phyloP scores from a whole-genome alignment of 2,113 vertebrate species.

The Papio anubis region DNA sequence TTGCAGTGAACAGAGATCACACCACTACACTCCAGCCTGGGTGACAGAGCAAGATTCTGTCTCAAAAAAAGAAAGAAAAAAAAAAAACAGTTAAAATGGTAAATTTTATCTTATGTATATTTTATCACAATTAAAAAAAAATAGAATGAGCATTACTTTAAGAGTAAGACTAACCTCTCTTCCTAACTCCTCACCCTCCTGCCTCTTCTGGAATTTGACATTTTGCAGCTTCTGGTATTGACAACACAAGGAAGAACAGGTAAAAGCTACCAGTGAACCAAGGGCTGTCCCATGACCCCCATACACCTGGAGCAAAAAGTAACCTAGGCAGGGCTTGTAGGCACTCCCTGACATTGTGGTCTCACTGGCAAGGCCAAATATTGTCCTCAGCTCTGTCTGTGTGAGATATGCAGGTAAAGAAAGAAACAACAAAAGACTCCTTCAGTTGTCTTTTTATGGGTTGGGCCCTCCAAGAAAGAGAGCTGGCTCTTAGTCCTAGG shows the following conservation, averaged over 20 bases:
- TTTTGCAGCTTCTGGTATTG: conserved; percentile 38
- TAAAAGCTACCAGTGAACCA: conserved; percentile 37
- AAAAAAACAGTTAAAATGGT: neutral
- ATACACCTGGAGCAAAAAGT: neutral
- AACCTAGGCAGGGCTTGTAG: neutral
- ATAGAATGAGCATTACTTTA: neutral
- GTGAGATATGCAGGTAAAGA: conserved; percentile 17
- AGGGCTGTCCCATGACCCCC: neutral
- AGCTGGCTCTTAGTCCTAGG: neutral
- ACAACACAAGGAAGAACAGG: conserved; percentile 27
- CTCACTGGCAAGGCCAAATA: conserved; percentile 41
- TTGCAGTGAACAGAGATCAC: too few relatives aligned
- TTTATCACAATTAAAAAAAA: conserved; percentile 8
- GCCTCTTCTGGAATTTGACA: neutral
- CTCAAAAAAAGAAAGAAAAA: neutral
- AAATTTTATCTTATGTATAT: neutral
- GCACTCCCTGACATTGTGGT: neutral
- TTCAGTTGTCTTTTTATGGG: conserved; percentile 28
- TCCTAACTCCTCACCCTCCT: neutral
- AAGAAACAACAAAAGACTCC: conserved; percentile 25
- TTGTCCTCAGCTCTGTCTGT: neutral
- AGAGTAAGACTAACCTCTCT: conserved; percentile 17
- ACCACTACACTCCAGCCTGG: too few relatives aligned
- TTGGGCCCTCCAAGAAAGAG: neutral
- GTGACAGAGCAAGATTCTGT: too few relatives aligned